Base-by-base conservation (phyloP, 2,797 vertebrate genomes). In the Sternarchorhynchus goeldii region DNA sequence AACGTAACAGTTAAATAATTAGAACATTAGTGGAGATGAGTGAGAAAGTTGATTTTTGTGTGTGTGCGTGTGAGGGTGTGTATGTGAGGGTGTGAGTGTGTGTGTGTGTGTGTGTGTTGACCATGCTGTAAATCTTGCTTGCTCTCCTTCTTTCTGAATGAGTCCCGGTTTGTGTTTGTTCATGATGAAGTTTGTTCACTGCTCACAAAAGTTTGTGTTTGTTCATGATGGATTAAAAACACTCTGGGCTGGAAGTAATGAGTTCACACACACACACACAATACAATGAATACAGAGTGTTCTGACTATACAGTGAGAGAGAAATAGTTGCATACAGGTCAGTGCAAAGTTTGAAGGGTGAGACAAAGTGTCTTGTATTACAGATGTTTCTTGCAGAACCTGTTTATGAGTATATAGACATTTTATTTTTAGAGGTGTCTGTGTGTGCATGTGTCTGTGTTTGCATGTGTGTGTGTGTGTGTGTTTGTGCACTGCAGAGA, bases 171-270 rank as follows among this genome's bases (percentile, higher is more conserved):
- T 85, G 83, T 86, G 78, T 90, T 88, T 88, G 88, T 90, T 88
- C 88, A 84, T 87, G 86, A 88, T 68, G 66, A 87, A 88, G 25
- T 25, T 25, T 25, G 25, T 25, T 25, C 25, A 25, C 1, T 25
- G 25, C 25, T 25, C 25, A 25, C 25, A 25, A 25, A 87, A 89
- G 86, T 88, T 87, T 85, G 83, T 86, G 78, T 90, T 88, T 88
- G 88, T 90, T 88, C 88, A 84, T 87, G 86, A 88, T 68, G 66
- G 87, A 88, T 88, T 90, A 86, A 88, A 86, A 82, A 83, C 50
- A 73, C 55, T 77, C 77, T 56, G 53, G 55, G 20, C 83, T 79
- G 73, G 84, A 88, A 88, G 84, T 87, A 89, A 89, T 87, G 83
- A 86, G 81, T 87, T 88, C 86, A 36, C 57, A 29, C 55, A 31